Percentiles rank a stretch among this genome's conserved stretches.
These are phyloP conservation scores for Poecilia gillii DNA, from an alignment of 2,797 vertebrate species.

Conservation along the genomic window DNA sequence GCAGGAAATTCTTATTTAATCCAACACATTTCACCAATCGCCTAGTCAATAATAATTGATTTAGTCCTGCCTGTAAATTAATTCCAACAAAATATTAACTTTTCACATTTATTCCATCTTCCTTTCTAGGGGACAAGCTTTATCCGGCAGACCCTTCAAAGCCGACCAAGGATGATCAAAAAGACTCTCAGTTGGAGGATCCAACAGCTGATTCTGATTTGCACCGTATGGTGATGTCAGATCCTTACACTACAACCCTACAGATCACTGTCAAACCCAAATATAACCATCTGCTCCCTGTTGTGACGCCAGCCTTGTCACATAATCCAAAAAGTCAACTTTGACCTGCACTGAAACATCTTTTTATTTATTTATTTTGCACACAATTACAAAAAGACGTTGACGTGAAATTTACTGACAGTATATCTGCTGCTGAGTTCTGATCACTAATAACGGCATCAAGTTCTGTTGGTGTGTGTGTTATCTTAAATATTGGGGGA, in stretches of 20 bases:
- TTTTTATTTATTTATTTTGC: background rate
- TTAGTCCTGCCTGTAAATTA: background rate
- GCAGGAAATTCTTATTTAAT: background rate
- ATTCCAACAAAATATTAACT: background rate
- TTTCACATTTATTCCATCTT: background rate
- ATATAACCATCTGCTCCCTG: constrained; percentile 72
- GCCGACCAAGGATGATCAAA: background rate
- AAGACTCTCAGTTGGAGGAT: constrained; percentile 23
- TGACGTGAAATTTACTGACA: background rate
- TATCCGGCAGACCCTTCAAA: constrained; percentile 50
- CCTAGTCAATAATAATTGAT: background rate
- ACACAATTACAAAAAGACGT: background rate
- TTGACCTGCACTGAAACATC: constrained; percentile 25
- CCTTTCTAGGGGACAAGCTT: constrained; percentile 63
- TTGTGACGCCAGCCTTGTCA: constrained; percentile 8
- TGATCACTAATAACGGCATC: background rate
- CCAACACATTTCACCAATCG: background rate
- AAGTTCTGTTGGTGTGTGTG: background rate
- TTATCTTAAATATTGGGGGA: background rate
- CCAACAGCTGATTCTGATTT: constrained; percentile 36
- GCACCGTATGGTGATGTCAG: constrained; percentile 60
- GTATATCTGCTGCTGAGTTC: background rate
- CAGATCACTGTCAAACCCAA: constrained; percentile 71
- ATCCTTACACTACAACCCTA: constrained; percentile 38
- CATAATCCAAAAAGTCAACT: constrained; percentile 44